These are phyloP conservation scores for Choristoneura fumiferana DNA, from an alignment of 1,140 invertebrate genomes.

Conservation along the genomic window DNA sequence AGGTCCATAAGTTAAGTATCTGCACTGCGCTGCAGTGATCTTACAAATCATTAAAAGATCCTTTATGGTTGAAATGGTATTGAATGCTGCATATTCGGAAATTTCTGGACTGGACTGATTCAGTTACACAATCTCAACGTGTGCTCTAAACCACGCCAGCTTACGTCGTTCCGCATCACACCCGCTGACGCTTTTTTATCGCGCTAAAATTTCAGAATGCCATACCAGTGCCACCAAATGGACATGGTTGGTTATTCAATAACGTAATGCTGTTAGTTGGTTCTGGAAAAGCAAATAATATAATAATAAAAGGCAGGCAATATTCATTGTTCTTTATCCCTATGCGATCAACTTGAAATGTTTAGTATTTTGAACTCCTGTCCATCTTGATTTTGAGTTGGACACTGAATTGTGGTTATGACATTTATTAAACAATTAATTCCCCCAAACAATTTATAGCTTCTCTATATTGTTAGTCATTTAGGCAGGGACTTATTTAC, in stretches of 20 bases:
- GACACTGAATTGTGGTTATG: too few species aligned
- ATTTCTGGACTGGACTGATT: too few species aligned
- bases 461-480: constrained; percentile 12
- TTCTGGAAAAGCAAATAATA: background rate
- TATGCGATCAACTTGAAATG: too few species aligned
- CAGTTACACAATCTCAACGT: background rate
- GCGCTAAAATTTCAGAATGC: background rate
- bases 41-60: too few species aligned
- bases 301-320: too few species aligned
- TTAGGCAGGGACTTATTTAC: constrained; percentile 5
- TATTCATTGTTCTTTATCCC: too few species aligned
- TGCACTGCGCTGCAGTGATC: too few species aligned
- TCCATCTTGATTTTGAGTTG: too few species aligned
- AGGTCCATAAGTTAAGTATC: too few species aligned
- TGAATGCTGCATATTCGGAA: too few species aligned
- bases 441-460: background rate
- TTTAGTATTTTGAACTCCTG: too few species aligned
- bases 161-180: constrained; percentile 2
- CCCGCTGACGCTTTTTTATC: background rate
- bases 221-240: background rate
- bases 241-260: constrained; percentile 12
- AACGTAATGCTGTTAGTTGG: constrained; percentile 2
- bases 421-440: background rate
- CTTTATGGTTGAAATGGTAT: too few species aligned
- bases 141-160: background rate